phyloP scores from a whole-genome alignment of 2,888 invertebrate species.

The Hedychridium roseum region DNA sequence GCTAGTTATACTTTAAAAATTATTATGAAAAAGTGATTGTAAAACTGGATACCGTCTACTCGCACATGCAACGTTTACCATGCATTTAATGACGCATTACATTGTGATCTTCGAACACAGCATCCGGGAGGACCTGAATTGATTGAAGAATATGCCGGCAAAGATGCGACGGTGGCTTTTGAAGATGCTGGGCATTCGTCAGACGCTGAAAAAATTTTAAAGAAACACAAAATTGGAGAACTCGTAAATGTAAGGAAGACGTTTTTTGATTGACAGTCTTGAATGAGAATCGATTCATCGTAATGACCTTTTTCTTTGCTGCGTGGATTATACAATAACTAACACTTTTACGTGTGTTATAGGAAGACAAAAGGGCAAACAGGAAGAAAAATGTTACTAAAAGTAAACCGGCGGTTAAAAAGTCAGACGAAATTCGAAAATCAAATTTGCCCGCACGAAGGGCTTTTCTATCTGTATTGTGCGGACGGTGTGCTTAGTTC shows the following conservation, averaged over 20 bases:
- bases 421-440: background rate
- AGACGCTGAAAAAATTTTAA: constrained; percentile 70
- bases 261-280: background rate
- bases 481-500: constrained; percentile 18
- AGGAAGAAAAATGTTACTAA: constrained; percentile 20
- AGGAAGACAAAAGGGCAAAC: constrained; percentile 35
- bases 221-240: constrained; percentile 73
- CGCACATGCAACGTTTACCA: background rate
- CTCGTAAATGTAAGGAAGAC: constrained; percentile 66
- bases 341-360: constrained; percentile 2
- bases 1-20: background rate
- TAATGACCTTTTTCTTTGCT: background rate
- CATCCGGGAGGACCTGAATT: constrained; percentile 76
- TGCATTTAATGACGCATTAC: background rate
- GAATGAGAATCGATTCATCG: background rate
- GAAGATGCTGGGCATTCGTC: constrained; percentile 74
- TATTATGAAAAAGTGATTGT: background rate
- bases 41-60: background rate
- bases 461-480: constrained; percentile 7
- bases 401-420: background rate
- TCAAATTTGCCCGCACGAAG: background rate
- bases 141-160: constrained; percentile 73
- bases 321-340: background rate
- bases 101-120: constrained; percentile 64
- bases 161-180: constrained; percentile 73